Base-by-base conservation (phyloP, 2,888 invertebrate genomes). In the Aporophyla lueneburgensis region DNA sequence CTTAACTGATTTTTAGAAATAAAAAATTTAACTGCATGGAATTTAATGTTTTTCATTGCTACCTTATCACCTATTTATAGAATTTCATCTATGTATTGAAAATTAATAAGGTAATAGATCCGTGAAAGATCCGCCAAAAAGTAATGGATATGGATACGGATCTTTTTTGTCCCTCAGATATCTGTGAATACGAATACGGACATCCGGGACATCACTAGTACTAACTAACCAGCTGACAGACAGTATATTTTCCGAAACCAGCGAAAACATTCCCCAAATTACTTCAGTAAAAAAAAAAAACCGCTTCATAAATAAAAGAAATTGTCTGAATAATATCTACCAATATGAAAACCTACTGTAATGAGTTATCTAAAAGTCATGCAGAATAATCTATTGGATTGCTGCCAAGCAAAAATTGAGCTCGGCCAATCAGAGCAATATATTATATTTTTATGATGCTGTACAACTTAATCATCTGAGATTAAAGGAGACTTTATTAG, bases 301-400 rank as follows among this genome's bases (percentile, higher is more conserved):
- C 78, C 54, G 71, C 67, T 76, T 83, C 79, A 78, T 80, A 85
- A 69, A 87, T 77, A 86, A 87, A 84, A 85, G 76, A 80, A 82
- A 78, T 78, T 77, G 73, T 77, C 75, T 75, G 79, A 73, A 80
- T 78, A 85, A 78, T 77, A n/a, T n/a, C n/a, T n/a, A 77, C 68
- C 69, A 61, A 83, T 78, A 78, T 71, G 77, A 83, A 77, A 80
- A 76, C 43, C 51, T 54, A 81, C 65, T 77, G 75, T 80, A 78
- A 79, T 85, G 76, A 82, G 65, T 82, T 84, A 81, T 85, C 74
- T 76, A 71, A 84, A 74, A 87, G 76, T 82, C 78, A 77, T 80
- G 75, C 68, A 80, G 59, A 66, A 81, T 86, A 80, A 85, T 86
- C 78, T 78, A 73, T 80, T 87, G 87, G 87, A 78, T 62, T 10